These are phyloP conservation scores for Acromyrmex echinatior DNA, from an alignment of 1,140 invertebrate species.

Conservation along the genomic window DNA sequence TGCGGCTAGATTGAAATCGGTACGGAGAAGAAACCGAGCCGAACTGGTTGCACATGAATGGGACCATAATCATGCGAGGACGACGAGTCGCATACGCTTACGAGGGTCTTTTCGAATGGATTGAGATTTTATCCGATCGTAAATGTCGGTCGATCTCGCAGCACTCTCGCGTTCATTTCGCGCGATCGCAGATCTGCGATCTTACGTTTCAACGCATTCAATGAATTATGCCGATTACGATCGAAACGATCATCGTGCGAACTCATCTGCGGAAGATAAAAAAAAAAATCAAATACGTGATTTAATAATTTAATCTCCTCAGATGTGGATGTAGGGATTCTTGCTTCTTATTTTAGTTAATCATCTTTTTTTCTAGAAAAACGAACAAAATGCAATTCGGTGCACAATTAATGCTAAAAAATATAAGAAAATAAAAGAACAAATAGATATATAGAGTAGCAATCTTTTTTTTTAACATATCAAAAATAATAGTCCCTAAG, in stretches of 20 bases:
- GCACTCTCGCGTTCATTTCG: slow-evolving; percentile 21
- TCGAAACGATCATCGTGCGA: neutral
- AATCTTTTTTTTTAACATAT: neutral
- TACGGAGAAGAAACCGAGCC: slow-evolving; percentile 62
- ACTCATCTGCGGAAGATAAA: neutral
- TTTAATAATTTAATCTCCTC: neutral
- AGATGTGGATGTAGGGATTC: neutral
- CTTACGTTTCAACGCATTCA: neutral
- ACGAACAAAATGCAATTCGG: neutral
- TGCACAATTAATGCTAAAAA: neutral
- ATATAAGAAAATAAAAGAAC: neutral
- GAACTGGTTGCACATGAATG: slow-evolving; percentile 69
- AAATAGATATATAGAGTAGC: neutral
- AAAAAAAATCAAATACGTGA: neutral
- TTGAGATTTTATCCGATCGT: slow-evolving; percentile 56
- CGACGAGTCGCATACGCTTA: slow-evolving; percentile 66
- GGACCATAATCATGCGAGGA: slow-evolving; percentile 62
- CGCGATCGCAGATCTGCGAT: slow-evolving; percentile 15
- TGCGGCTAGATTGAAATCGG: slow-evolving; percentile 60
- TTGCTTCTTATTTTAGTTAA: too few relatives aligned
- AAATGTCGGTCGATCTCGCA: slow-evolving; percentile 30
- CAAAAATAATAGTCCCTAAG: neutral
- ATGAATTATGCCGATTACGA: slow-evolving; percentile 8
- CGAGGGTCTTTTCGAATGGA: slow-evolving; percentile 53
- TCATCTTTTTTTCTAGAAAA: neutral